These are phyloP conservation scores for Regulus satrapa DNA, from an alignment of 2,113 vertebrate species.

Conservation along the genomic window DNA sequence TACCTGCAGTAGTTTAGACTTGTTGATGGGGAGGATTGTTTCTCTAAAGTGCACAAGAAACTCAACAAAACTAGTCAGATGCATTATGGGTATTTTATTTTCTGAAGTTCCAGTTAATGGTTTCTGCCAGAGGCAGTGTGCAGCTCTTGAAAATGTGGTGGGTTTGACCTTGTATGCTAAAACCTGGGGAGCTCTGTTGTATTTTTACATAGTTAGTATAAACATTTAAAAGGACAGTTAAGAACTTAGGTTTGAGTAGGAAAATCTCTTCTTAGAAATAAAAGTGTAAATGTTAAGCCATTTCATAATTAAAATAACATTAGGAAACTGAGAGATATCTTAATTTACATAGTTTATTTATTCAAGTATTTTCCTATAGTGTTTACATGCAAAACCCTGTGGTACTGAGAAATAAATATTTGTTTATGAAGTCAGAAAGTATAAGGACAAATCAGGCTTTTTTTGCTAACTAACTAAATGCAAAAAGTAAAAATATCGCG, in stretches of 20 bases:
- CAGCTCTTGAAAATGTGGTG: background rate
- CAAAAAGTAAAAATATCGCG: background rate
- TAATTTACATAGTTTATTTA: background rate
- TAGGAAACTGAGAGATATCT: background rate
- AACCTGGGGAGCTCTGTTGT: background rate
- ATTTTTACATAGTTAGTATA: background rate
- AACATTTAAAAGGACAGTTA: background rate
- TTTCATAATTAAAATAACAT: background rate
- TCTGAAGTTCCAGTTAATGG: constrained; percentile 22
- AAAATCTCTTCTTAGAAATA: background rate
- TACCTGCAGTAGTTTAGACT: background rate
- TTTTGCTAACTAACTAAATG: background rate
- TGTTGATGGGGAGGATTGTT: background rate
- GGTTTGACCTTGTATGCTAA: constrained; percentile 2
- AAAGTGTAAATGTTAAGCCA: background rate
- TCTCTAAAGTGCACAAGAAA: background rate
- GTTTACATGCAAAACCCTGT: background rate
- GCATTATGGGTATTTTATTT: constrained; percentile 27
- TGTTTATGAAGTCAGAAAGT: background rate
- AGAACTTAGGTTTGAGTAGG: background rate
- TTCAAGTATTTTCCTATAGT: background rate
- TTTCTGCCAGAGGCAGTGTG: background rate
- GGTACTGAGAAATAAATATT: background rate
- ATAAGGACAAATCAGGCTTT: background rate
- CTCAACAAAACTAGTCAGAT: background rate